Evolutionary conservation across 2,888 invertebrate species (phyloP), one percentile per base, ranked within the genome.

Genomic region (Brachynemurus nebulosus): DNA sequence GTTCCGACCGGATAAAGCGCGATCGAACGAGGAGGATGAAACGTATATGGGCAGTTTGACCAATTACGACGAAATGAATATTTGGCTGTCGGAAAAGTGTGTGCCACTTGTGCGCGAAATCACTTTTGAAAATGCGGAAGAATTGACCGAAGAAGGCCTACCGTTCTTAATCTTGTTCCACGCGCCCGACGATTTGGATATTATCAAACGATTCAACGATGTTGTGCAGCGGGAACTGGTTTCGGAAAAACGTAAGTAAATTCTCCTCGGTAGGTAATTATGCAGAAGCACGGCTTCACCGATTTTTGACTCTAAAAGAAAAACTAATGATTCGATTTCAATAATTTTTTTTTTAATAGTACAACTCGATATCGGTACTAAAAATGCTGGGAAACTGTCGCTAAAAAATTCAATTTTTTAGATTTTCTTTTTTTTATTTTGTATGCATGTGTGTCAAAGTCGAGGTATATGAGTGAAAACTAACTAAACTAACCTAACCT

Each of bases 111-210:
- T 99, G 0, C 74, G 98, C 44, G 97, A 98, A 66, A 98, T 99
- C 47, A 99, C 97, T 0, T 99, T 99, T 66, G 96, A 97, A 66
- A 99, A 99, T 71, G 98, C 98, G 2, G 98, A 98, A 67, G 97
- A 97, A 65, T 67, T 97, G 18, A 97, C 97, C 0, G 97, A 97
- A 64, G 98, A 98, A 68, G 97, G 97, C 23, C 66, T 98, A 55
- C 98, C 98, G 4, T 98, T 99, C 71, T 72, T 99, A 27, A 97
- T 99, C 53, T 69, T 99, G 34, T 99, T 99, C 69, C 91, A 98
- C 59, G 69, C 79, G 51, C 84, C 90, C 0, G 84, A 89, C 55
- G 84, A 84, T 55, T 69, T 69, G 1, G 81, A 84, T 14, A 86
- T 83, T 55, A 80, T 95, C 40, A 90, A 91, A 62, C 72, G 76